Percentiles rank a stretch among this genome's conserved stretches.
These are phyloP conservation scores for Gryon sp. DNA, from an alignment of 1,140 invertebrate genomes.

Conservation along the genomic window DNA sequence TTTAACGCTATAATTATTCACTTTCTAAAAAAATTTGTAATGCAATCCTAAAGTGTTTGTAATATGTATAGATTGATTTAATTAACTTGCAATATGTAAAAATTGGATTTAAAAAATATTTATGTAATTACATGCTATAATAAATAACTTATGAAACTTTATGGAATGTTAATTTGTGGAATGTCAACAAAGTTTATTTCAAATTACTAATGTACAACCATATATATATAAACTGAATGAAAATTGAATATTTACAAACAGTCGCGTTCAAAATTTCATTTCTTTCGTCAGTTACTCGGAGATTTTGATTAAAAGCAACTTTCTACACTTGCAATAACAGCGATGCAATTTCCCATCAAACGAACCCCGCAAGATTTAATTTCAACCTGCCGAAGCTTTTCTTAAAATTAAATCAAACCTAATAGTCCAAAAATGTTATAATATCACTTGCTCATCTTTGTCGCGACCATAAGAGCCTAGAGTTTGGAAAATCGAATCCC, in stretches of 20 bases:
- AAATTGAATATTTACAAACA: constrained; percentile 4
- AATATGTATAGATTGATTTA: too few species aligned
- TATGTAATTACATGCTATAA: too few species aligned
- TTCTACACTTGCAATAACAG: constrained; percentile 17
- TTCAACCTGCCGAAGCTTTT: constrained; percentile 8
- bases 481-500: constrained; percentile 6
- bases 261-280: not conserved
- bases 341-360: constrained; percentile 37
- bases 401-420: constrained; percentile 30
- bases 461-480: not conserved
- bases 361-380: constrained; percentile 44
- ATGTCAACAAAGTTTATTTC: too few species aligned
- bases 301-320: constrained; percentile 23
- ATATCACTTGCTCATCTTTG: constrained; percentile 35
- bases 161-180: too few species aligned
- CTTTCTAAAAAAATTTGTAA: too few species aligned
- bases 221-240: too few species aligned
- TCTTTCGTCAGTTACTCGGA: not conserved
- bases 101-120: too few species aligned
- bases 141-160: too few species aligned
- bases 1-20: too few species aligned
- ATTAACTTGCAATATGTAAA: too few species aligned
- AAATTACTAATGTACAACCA: too few species aligned
- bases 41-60: too few species aligned
- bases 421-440: constrained; percentile 33